phyloP scores from a whole-genome alignment of 2,888 invertebrate species.

The Oligia fasciuncula region DNA sequence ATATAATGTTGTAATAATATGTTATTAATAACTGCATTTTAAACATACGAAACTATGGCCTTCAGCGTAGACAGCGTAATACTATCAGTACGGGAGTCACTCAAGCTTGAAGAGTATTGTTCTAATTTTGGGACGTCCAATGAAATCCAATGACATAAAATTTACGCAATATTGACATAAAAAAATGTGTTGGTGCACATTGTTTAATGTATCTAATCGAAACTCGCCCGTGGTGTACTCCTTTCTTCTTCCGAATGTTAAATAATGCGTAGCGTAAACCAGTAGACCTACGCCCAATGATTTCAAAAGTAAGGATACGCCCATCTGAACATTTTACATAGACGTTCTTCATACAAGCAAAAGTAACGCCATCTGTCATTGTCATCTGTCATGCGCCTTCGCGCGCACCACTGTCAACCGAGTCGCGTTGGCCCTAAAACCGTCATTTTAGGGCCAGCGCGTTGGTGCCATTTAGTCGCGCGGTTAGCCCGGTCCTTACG shows the following conservation, averaged over 20 bases:
- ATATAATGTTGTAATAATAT: constrained; percentile 24
- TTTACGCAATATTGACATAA: neutral
- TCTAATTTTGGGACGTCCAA: neutral
- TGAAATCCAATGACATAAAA: neutral
- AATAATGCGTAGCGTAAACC: neutral
- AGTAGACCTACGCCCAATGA: neutral
- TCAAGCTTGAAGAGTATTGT: neutral
- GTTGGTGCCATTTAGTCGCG: too few species aligned
- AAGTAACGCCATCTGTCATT: too few species aligned
- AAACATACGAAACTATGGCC: constrained; percentile 12
- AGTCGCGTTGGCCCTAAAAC: too few species aligned
- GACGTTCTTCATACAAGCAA: too few species aligned
- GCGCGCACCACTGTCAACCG: too few species aligned
- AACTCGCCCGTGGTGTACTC: neutral
- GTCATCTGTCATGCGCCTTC: too few species aligned
- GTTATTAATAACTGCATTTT: constrained; percentile 15
- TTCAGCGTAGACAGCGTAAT: constrained; percentile 13
- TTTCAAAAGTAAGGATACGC: too few species aligned
- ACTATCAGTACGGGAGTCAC: constrained; percentile 2
- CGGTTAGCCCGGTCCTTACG: too few species aligned
- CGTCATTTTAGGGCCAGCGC: too few species aligned
- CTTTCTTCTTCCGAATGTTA: neutral
- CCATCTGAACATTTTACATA: too few species aligned
- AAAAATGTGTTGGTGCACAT: neutral
- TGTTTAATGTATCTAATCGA: neutral